phyloP scores from a whole-genome alignment of 2,797 vertebrate species.

The Hyperoplus immaculatus region DNA sequence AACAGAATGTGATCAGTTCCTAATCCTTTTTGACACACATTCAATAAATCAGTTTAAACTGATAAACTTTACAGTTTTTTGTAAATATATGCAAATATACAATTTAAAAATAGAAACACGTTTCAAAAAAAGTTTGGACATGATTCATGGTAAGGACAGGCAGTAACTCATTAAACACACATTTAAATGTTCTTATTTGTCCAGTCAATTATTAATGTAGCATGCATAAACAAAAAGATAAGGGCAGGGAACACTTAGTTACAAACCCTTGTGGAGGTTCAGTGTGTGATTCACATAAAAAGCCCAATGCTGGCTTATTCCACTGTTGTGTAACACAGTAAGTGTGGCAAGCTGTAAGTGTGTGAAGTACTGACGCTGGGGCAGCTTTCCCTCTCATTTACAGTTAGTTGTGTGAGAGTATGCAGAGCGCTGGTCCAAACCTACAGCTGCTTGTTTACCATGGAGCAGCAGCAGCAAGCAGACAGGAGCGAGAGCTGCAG shows the following conservation, averaged over 20 bases:
- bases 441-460: constrained; percentile 82
- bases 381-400: constrained; percentile 70
- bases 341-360: constrained; percentile 49
- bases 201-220: not conserved
- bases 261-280: not conserved
- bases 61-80: not conserved
- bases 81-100: too few species aligned
- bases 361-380: constrained; percentile 35
- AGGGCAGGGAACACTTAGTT: not conserved
- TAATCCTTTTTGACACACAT: too few species aligned
- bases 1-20: not conserved
- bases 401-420: constrained; percentile 73
- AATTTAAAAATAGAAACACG: too few species aligned
- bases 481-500: constrained; percentile 63
- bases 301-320: constrained; percentile 11
- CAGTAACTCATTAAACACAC: not conserved
- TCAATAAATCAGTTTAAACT: too few species aligned
- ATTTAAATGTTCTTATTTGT: not conserved
- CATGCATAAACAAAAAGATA: not conserved
- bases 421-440: constrained; percentile 66
- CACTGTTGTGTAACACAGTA: constrained; percentile 60
- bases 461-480: constrained; percentile 69
- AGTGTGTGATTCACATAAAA: constrained; percentile 16
- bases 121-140: too few species aligned
- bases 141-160: too few species aligned